Evolutionary conservation across 2,888 invertebrate genomes (phyloP), one percentile per base, ranked within the genome.

Genomic region (Andrena chrysosceles): DNA sequence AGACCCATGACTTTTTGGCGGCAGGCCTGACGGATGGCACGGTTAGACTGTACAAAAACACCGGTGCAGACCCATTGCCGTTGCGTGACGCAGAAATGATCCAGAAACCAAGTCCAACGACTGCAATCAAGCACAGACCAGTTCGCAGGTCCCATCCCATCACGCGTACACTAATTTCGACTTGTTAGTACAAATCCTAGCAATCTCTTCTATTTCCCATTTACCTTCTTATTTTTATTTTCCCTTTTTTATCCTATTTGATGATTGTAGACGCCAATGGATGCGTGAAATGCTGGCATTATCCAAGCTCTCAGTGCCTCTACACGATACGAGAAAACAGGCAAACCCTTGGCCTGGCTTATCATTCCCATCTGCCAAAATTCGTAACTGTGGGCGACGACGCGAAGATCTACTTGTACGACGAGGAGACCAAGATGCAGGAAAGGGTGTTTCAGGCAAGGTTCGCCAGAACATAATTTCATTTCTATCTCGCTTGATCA

Each of bases 211-310:
- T 31, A 31, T 31, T 31, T 31, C 5, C 5, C 5, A 31, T 29
- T 29, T 29, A 29, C 29, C 29, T 31, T 5, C 31, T 31, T 31
- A 5, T 31, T 5, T 5, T 5, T 1, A 31, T 31, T 31, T 5
- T 5, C 42, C 8, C 0, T 13, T 1, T 10, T 16, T 29, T 2
- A 35, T 35, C 7, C 1, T 5, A 8, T 49, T 52, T 0, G 23
- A 10, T 2, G 20, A 56, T 4, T n/a, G 5, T 16, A 88, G 96
- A 96, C 94, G 95, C 96, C 3, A 96, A 96, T 88, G 96, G 96
- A 52, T 95, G 95, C 89, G 95, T 97, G 7, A 96, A 96, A 93
- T 96, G 96, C 89, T 97, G 96, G 96, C 96, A 96, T 92, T 96
- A 96, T 91, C 95, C 95, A 89, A 96, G 95, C 85, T 95, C 95